Base-by-base conservation (phyloP, 2,797 vertebrate species). In the Naso thynnoides region DNA sequence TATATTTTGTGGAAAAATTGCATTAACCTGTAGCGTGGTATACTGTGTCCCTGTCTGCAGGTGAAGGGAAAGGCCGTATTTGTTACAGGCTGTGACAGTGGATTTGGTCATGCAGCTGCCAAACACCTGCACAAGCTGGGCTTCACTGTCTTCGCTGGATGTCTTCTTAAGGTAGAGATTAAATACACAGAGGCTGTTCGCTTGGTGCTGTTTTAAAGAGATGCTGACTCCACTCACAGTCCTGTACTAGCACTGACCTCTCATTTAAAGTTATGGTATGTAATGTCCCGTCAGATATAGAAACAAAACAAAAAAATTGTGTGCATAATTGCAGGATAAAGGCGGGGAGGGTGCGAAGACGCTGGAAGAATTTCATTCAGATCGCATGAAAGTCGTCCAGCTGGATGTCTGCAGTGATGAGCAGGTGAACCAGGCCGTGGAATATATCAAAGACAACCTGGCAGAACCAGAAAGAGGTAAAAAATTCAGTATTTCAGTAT, bases 321-420 rank as follows among this genome's bases (percentile, higher is more conserved):
- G n/a, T n/a, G n/a, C n/a, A n/a, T 60, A 10, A 21, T 36, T 56
- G 16, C 86, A 97, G 95, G 93, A 95, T 4, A 31, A 92, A 82
- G 91, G 90, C 11, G 96, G 95, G 26, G 94, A 94, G 0, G 96
- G 96, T 8, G 95, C 95, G 5, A 90, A 83, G 78, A 91, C 94
- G 56, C 93, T 97, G 80, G 92, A 93, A 87, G 91, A 85, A 18
- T 86, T 96, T 66, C 86, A 92, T 23, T 96, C 95, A 0, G 95
- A 95, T 41, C 92, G 92, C 63, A 94, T 97, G 95, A 93, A 94
- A 52, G 95, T 97, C 2, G 67, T 98, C 1, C 96, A 97, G 92
- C 87, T 98, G 92, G 95, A 98, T 23, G 95, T 97, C n/a, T 95
- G 95, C 95, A 96, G 92, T 11, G 95, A 96, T 0, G 92, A 95